Conservation (phyloP, 37 sponge, comb jelly and placozoan genomes). For the Lycopodina hypogea region DNA sequence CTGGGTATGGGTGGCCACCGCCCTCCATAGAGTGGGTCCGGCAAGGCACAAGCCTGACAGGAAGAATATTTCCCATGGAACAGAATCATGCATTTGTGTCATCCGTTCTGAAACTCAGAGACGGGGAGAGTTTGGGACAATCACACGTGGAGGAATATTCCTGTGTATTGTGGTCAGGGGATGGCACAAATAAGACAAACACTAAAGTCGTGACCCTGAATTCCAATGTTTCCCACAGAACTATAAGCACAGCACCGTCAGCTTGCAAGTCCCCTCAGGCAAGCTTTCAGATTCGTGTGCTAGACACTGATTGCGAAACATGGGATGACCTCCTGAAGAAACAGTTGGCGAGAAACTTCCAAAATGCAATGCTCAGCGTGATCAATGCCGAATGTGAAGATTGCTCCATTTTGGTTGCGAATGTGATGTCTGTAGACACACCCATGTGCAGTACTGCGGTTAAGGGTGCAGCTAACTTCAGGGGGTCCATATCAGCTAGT, state of each 20-base stretch:
- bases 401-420: not conserved
- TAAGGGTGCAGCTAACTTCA: constrained; percentile 7
- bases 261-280: not conserved
- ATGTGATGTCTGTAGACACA: not conserved
- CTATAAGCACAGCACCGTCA: not conserved
- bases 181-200: not conserved
- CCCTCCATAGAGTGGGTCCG: constrained; percentile 28
- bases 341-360: constrained; percentile 6
- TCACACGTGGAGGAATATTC: not conserved
- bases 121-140: not conserved
- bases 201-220: not conserved
- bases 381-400: constrained; percentile 1
- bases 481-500: not conserved
- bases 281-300: constrained; percentile 21
- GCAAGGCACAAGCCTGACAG: not conserved
- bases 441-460: constrained; percentile 6
- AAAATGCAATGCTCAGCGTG: not conserved
- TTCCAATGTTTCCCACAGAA: not conserved
- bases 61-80: not conserved
- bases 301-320: not conserved
- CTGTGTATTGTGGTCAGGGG: not conserved
- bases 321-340: constrained; percentile 4
- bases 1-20: constrained; percentile 24
- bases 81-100: constrained; percentile 1
- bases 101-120: not conserved